phyloP scores from a whole-genome alignment of 23 tunicate genomes.

The Halocynthia roretzi region DNA sequence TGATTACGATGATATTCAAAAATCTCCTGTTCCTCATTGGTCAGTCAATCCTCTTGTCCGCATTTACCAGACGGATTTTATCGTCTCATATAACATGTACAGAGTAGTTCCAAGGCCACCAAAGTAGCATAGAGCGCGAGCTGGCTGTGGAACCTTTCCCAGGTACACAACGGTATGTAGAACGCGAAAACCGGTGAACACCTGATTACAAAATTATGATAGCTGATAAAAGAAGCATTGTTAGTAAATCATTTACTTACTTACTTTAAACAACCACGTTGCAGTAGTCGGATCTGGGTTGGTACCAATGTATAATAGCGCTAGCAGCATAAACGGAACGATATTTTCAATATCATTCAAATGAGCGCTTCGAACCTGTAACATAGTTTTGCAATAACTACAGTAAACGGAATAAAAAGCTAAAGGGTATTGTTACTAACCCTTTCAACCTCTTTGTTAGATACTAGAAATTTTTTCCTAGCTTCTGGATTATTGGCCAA shows the following conservation, averaged over 20 bases:
- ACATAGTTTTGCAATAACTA: neutral
- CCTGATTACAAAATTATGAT: slow-evolving; percentile 10
- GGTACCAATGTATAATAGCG: slow-evolving; percentile 36
- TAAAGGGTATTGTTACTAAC: neutral
- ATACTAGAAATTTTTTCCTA: slow-evolving; percentile 36
- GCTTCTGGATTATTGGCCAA: slow-evolving; percentile 31
- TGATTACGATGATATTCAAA: no score
- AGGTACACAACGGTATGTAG: slow-evolving; percentile 36
- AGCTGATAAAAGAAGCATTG: neutral
- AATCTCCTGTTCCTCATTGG: no score
- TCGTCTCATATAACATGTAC: slow-evolving; percentile 20
- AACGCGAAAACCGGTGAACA: slow-evolving; percentile 33
- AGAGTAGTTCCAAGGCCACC: slow-evolving; percentile 14
- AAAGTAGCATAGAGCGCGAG: slow-evolving; percentile 2
- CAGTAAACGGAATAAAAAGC: neutral
- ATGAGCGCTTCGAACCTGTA: slow-evolving; percentile 67
- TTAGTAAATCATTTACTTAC: neutral
- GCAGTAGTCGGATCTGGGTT: slow-evolving; percentile 55
- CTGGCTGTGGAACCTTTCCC: slow-evolving; percentile 36
- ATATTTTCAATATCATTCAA: slow-evolving; percentile 83
- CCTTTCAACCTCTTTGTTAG: slow-evolving; percentile 40
- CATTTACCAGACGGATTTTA: no score
- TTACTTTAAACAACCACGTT: slow-evolving; percentile 60
- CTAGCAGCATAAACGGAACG: slow-evolving; percentile 67
- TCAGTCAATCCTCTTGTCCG: no score